These are phyloP conservation scores for Aphelinus atriplicis DNA, from an alignment of 1,140 invertebrate species.

Conservation along the genomic window DNA sequence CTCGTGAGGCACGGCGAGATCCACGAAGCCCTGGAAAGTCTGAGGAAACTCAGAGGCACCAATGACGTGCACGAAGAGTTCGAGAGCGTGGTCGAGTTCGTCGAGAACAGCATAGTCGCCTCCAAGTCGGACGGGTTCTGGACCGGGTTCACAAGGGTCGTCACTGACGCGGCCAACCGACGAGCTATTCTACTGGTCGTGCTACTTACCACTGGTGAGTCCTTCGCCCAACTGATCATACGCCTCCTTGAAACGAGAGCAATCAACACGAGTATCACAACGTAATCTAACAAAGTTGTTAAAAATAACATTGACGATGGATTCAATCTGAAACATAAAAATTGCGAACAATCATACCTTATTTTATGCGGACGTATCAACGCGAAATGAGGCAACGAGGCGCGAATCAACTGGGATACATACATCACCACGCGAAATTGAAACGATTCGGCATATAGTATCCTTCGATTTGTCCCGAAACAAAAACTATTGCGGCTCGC, in stretches of 20 bases:
- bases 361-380: not conserved
- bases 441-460: too few species aligned
- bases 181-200: constrained; percentile 12
- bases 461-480: too few species aligned
- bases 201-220: constrained; percentile 14
- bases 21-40: constrained; percentile 3
- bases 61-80: constrained; percentile 6
- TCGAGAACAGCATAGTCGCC: not conserved
- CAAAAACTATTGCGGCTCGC: too few species aligned
- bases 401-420: too few species aligned
- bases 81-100: not conserved
- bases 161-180: not conserved
- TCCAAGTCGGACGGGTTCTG: not conserved
- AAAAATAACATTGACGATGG: too few species aligned
- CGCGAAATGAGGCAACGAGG: too few species aligned
- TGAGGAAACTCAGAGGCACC: constrained; percentile 3
- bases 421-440: too few species aligned
- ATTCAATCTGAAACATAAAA: not conserved
- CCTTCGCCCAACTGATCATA: too few species aligned
- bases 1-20: not conserved
- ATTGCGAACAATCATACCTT: not conserved
- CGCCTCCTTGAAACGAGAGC: too few species aligned
- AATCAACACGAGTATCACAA: too few species aligned
- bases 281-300: too few species aligned
- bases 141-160: not conserved